Evolutionary conservation across 2,888 invertebrate species (phyloP), one percentile per base, ranked within the genome.

Genomic region (Ectemnius cavifrons): DNA sequence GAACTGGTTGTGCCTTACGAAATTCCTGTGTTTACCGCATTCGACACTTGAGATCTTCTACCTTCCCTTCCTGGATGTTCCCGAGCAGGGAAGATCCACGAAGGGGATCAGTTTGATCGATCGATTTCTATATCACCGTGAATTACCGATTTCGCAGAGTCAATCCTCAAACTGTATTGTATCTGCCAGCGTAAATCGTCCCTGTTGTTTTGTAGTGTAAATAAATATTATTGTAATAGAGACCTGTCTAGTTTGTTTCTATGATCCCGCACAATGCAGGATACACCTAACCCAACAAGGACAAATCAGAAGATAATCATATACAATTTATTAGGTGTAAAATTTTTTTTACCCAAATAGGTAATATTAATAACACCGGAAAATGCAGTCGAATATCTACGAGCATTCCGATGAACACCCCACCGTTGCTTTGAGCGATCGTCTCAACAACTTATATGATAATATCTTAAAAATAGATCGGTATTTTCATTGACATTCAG

Each of bases 131-230:
- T 37, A 20, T 45, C 20, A 27, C 47, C 14, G 59, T 49, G 66
- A 60, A 49, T 60, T n/a, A 69, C 52, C 63, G 18, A 11, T 57
- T 14, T 23, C 37, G 61, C 61, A 37, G 16, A 71, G 71, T 62
- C 60, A 62, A 64, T 73, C 71, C 57, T 64, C 64, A 27, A 67
- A 70, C 63, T 60, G 74, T 61, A 68, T 61, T 75, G 71, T 67
- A 77, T 78, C 73, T 78, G 67, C 82, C 69, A 84, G 73, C 85
- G 84, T 85, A 84, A 86, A 87, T 85, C 83, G 63, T 81, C 84
- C 84, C 85, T 87, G 86, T 89, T 90, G 87, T 87, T 86, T 88
- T 88, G 85, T 89, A 90, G 87, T 90, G 90, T 89, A 90, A 90
- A 90, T 90, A 90, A 90, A 89, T 89, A 85, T 87, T 87, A 87